phyloP scores from a whole-genome alignment of 2,888 invertebrate genomes.

The Mylabris sibirica region DNA sequence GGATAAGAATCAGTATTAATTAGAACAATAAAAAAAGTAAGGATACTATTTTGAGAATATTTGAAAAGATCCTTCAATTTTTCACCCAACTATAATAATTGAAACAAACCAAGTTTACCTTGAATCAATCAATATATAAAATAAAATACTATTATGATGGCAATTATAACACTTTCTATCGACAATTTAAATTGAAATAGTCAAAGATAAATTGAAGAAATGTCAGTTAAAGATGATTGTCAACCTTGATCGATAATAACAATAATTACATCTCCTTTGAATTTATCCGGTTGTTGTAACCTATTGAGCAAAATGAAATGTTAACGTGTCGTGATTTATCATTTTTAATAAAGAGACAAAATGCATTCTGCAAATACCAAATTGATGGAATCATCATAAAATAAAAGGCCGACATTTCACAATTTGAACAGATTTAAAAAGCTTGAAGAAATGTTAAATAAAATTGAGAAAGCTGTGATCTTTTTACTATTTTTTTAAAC shows the following conservation, averaged over 20 bases:
- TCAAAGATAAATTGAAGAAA: neutral
- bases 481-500: neutral
- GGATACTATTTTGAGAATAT: neutral
- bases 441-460: neutral
- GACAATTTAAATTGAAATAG: neutral
- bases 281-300: conserved; percentile 19
- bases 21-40: neutral
- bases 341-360: conserved; percentile 6
- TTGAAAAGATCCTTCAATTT: neutral
- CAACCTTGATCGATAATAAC: conserved; percentile 6
- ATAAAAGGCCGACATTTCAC: neutral
- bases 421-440: neutral
- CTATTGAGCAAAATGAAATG: conserved; percentile 34
- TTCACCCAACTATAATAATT: neutral
- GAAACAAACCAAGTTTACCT: conserved; percentile 8
- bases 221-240: neutral
- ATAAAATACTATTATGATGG: neutral
- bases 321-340: conserved; percentile 20
- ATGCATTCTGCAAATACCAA: conserved; percentile 31
- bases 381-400: neutral
- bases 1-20: neutral
- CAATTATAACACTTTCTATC: neutral
- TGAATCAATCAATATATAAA: neutral
- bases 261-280: neutral
- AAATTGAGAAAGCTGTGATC: neutral